phyloP scores from a whole-genome alignment of 2,113 vertebrate genomes.

The Ifrita kowaldi region DNA sequence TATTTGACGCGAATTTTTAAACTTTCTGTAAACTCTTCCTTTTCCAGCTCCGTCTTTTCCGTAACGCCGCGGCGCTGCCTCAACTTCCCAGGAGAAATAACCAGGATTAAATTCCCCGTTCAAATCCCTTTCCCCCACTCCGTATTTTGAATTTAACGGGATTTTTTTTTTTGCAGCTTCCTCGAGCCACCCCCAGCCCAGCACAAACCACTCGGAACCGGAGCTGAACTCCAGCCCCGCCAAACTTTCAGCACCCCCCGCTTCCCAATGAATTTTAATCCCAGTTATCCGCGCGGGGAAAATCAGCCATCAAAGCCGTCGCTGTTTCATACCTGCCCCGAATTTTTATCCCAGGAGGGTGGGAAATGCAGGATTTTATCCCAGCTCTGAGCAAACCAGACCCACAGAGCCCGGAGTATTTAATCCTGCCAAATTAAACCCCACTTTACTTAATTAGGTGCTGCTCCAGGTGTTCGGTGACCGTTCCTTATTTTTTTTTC shows the following conservation, averaged over 20 bases:
- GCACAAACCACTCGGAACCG: background rate
- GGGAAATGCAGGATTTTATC: background rate
- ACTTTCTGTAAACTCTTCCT: background rate
- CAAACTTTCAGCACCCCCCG: background rate
- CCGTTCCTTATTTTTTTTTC: background rate
- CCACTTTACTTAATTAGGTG: conserved; percentile 19
- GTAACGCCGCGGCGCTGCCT: fast-evolving
- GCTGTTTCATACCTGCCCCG: background rate
- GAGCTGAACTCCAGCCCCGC: background rate
- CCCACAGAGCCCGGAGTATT: background rate
- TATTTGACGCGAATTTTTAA: background rate
- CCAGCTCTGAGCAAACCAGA: background rate
- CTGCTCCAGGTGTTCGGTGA: background rate
- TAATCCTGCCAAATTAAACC: background rate
- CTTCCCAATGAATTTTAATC: background rate
- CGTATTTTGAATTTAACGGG: background rate
- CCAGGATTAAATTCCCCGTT: background rate
- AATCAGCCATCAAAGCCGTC: background rate
- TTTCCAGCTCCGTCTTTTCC: background rate
- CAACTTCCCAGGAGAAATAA: background rate
- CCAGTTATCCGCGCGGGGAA: background rate
- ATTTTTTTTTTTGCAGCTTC: background rate
- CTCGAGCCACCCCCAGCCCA: background rate
- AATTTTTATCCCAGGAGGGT: background rate
- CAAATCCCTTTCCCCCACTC: background rate